phyloP scores from a whole-genome alignment of 2,113 vertebrate species.

The Chascanopsetta lugubris region DNA sequence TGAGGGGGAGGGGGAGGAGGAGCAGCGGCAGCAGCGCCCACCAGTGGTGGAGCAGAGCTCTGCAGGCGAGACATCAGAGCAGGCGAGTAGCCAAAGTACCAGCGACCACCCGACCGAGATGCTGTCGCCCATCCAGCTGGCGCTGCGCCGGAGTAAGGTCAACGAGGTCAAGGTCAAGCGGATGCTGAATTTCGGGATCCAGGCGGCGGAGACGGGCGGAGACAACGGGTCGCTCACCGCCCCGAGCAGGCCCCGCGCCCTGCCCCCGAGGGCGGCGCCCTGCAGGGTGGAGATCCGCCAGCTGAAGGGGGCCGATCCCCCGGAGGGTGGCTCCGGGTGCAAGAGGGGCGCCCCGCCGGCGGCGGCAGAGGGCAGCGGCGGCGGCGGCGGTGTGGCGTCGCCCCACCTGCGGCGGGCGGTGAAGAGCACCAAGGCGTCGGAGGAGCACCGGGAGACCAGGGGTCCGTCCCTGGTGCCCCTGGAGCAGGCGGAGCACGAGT shows the following conservation, averaged over 20 bases:
- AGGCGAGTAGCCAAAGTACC: not conserved
- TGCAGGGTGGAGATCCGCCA: slow-evolving; percentile 23
- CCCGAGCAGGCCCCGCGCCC: slow-evolving; percentile 83
- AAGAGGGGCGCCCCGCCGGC: slow-evolving; percentile 38
- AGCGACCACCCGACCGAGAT: not conserved
- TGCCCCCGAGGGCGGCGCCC: slow-evolving; percentile 82
- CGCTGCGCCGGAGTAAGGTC: slow-evolving; percentile 53
- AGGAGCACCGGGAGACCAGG: slow-evolving; percentile 69
- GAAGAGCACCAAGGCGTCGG: slow-evolving; percentile 67
- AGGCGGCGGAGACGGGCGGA: not conserved
- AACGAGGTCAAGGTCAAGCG: slow-evolving; percentile 30
- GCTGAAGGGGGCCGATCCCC: slow-evolving; percentile 21
- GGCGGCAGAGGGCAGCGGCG: slow-evolving; percentile 39
- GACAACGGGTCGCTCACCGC: not conserved
- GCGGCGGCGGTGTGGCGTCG: slow-evolving; percentile 38
- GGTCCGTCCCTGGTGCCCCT: slow-evolving; percentile 73
- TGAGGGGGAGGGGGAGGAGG: slow-evolving; percentile 29
- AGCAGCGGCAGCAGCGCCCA: slow-evolving; percentile 37
- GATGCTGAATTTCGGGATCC: slow-evolving; percentile 44
- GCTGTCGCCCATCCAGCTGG: slow-evolving; percentile 38
- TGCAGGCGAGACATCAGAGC: not conserved
- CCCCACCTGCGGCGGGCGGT: slow-evolving; percentile 61
- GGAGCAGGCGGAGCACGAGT: slow-evolving; percentile 87
- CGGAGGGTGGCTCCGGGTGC: slow-evolving; percentile 20
- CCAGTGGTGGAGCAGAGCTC: not conserved